Conservation (phyloP, 2,797 vertebrate species). For the Diglossa cyanea region DNA sequence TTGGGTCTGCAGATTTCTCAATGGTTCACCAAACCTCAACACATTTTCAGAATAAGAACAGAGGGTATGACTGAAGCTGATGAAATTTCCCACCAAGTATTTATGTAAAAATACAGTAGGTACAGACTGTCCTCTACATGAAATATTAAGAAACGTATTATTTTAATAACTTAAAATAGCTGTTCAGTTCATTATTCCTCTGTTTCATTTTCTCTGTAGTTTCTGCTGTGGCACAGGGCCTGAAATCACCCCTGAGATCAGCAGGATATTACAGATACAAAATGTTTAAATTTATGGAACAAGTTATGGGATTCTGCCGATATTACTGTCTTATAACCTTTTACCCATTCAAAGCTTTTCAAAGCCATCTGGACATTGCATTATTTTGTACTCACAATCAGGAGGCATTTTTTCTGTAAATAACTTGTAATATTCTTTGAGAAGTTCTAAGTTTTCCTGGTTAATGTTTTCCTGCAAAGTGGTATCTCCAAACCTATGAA, state of each 20-base stretch:
- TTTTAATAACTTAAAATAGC: neutral
- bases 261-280: neutral
- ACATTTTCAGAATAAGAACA: neutral
- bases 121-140: neutral
- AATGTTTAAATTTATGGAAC: neutral
- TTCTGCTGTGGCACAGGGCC: neutral
- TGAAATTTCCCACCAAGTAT: neutral
- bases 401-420: conserved; percentile 90
- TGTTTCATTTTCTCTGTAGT: neutral
- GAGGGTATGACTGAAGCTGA: neutral
- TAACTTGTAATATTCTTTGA: conserved; percentile 91
- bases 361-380: neutral
- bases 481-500: conserved; percentile 92
- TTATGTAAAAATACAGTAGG: neutral
- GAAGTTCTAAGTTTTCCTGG: conserved; percentile 93
- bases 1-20: neutral
- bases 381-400: conserved; percentile 86
- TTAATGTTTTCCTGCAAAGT: conserved; percentile 97
- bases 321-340: neutral
- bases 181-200: neutral
- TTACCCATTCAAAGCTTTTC: neutral
- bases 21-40: neutral
- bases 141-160: neutral
- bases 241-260: neutral
- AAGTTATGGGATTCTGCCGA: neutral